A percentile compares a stretch with the other conserved stretches of the same genome.
phyloP scores from a whole-genome alignment of 2,888 invertebrate genomes.

The Eledona agricola region DNA sequence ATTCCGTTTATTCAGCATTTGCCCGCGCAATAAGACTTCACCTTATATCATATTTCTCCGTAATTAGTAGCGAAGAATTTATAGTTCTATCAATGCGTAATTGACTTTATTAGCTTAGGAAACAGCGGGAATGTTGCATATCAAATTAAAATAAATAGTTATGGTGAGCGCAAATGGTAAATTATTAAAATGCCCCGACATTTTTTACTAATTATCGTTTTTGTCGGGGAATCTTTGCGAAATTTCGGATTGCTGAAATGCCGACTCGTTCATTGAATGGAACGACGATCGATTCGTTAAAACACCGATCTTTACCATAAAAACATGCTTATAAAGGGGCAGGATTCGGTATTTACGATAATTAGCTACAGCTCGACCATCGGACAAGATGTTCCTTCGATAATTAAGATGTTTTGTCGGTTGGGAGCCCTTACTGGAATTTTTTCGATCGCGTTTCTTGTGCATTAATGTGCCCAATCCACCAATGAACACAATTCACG shows the following conservation, averaged over 20 bases:
- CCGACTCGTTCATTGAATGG: conserved; percentile 21
- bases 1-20: conserved; percentile 30
- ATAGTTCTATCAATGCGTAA: conserved; percentile 44
- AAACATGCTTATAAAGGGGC: conserved; percentile 24
- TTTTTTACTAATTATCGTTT: conserved; percentile 34
- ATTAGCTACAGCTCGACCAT: conserved; percentile 18
- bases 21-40: conserved; percentile 26
- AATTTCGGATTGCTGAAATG: conserved; percentile 32
- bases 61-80: conserved; percentile 48
- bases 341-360: conserved; percentile 21
- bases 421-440: conserved; percentile 1
- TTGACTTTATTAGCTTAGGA: conserved; percentile 46
- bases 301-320: conserved; percentile 17
- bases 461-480: conserved; percentile 1
- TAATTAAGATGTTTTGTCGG: conserved; percentile 14
- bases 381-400: conserved; percentile 19
- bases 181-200: conserved; percentile 25
- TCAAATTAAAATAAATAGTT: conserved; percentile 35
- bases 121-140: conserved; percentile 45
- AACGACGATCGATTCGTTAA: conserved; percentile 28
- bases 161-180: conserved; percentile 29
- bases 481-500: background rate
- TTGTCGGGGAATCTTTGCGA: conserved; percentile 28
- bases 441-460: conserved; percentile 14
- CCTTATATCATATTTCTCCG: conserved; percentile 37